Base-by-base conservation (phyloP, 2,888 invertebrate genomes). In the Leistus spinibarbis region DNA sequence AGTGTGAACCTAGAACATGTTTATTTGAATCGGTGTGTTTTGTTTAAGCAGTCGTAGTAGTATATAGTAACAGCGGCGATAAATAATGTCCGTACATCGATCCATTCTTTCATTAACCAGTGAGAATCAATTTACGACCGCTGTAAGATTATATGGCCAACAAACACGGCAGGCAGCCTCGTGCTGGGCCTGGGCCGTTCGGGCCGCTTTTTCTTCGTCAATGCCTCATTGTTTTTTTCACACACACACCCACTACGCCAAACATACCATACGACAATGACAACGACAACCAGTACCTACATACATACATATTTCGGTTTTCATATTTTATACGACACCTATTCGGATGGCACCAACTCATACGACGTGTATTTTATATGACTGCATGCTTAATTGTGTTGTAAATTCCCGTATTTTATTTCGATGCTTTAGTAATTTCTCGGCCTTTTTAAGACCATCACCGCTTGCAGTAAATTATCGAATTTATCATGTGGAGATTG, bases 21-120 rank as follows among this genome's bases (percentile, higher is more conserved):
- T 24, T 19, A 63, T 71, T 73, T 66, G 27, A 54, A 24, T 57
- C 20, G 24, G 24, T 22, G 54, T 73, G 64, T 73, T 73, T 73
- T n/a, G 67, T 73, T 73, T 60, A 72, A 73, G 67, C 73, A 67
- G 67, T 73, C 73, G 67, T 73, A n/a, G n/a, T n/a, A n/a, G n/a
- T n/a, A n/a, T n/a, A n/a, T n/a, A n/a, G n/a, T n/a, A 73, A 57
- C 66, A 40, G 23, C 65, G 66, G 65, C 66, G 65, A 72, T 72
- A 72, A 73, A 73, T 73, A 73, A 67, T 73, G 60, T 60, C 60
- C 60, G 19, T 60, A 60, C 65, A 16, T 57, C 71, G 63, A 53
- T 64, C 22, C 69, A 71, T 73, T 67, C 66, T 67, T 67, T 73
- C 73, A 73, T 73, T 73, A 73, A 60, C 62, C 27, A 7, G 57